Evolutionary conservation across 2,888 invertebrate species (phyloP).

Genomic region (Trimorus sp.): DNA sequence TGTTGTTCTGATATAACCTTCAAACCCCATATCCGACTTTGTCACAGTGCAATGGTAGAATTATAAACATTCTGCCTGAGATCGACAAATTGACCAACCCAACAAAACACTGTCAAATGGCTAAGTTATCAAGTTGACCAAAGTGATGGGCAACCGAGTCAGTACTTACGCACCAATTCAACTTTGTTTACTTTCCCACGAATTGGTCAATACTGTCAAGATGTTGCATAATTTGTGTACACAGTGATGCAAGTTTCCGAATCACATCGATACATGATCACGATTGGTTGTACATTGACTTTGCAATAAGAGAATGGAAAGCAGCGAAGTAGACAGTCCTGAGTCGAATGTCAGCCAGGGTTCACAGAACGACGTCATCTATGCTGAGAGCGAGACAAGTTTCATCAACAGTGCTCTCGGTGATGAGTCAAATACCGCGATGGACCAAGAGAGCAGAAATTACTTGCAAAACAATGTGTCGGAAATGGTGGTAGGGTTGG

Average conservation of each 20-base stretch:
- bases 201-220: neutral
- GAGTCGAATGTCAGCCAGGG: slow-evolving; percentile 48
- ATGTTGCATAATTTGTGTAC: slow-evolving; percentile 25
- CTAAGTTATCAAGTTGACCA: neutral
- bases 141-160: neutral
- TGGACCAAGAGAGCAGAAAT: slow-evolving; percentile 29
- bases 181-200: neutral
- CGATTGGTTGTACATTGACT: too few relatives aligned
- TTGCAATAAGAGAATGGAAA: slow-evolving; percentile 63
- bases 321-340: slow-evolving; percentile 34
- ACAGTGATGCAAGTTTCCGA: neutral
- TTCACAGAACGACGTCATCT: slow-evolving; percentile 51
- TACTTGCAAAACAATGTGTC: slow-evolving; percentile 43
- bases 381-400: slow-evolving; percentile 54
- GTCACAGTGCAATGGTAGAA: too few relatives aligned
- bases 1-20: too few relatives aligned
- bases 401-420: slow-evolving; percentile 37
- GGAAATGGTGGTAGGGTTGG: slow-evolving; percentile 40
- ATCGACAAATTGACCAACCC: too few relatives aligned
- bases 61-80: too few relatives aligned
- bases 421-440: slow-evolving; percentile 9
- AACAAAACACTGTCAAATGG: too few relatives aligned
- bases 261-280: too few relatives aligned
- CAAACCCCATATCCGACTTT: too few relatives aligned
- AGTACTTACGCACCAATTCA: neutral